Evolutionary conservation across 1,140 invertebrate genomes (phyloP).

Genomic region (Sminthurides bifidus): DNA sequence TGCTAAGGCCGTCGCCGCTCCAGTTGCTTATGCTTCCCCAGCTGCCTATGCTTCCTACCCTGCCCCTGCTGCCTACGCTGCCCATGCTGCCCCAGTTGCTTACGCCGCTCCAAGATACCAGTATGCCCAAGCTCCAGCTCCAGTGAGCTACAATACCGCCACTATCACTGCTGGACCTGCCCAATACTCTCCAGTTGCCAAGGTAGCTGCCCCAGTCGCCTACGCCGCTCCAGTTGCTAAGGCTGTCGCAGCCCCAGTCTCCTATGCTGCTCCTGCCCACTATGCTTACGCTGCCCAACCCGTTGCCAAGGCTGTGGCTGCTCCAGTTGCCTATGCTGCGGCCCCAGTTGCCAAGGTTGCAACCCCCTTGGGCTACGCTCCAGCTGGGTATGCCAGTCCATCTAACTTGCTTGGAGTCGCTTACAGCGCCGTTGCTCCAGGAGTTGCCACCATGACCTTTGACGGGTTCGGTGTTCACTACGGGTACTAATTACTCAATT

Average conservation of each 20-base stretch:
- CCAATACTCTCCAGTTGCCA: neutral
- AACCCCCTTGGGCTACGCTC: neutral
- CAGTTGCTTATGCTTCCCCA: neutral
- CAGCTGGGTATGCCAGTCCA: neutral
- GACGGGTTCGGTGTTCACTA: constrained; percentile 32
- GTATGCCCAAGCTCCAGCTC: neutral
- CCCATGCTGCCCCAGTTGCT: neutral
- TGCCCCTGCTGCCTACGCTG: neutral
- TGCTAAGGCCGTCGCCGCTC: no score
- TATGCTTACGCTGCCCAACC: no score
- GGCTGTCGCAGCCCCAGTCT: neutral
- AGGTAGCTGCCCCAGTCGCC: neutral
- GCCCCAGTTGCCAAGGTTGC: neutral
- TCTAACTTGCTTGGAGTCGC: constrained; percentile 10
- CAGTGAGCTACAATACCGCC: neutral
- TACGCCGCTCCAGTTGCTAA: neutral
- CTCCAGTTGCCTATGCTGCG: constrained; percentile 6
- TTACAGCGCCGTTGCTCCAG: constrained; percentile 18
- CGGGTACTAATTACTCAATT: constrained; percentile 34
- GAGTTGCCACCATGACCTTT: constrained; percentile 16
- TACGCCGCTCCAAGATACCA: neutral
- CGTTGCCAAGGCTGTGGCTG: neutral
- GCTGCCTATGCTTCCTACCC: constrained; percentile 11
- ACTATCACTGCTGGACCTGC: neutral
- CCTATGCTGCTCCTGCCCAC: neutral